Base-by-base conservation (phyloP, 2,113 vertebrate species). In the Trogon melanurus region DNA sequence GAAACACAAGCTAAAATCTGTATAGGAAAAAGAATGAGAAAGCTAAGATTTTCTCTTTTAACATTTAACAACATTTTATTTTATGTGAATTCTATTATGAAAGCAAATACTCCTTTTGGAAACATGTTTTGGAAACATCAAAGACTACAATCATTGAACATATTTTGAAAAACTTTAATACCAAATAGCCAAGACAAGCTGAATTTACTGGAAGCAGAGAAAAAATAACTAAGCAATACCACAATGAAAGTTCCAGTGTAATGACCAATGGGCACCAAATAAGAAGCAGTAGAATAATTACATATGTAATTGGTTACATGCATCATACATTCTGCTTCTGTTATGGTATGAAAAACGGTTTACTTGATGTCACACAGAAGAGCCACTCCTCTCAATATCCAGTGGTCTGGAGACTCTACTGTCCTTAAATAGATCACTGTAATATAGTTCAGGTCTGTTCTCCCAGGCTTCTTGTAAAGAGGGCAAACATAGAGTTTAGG, bases 341-440 rank as follows among this genome's bases (percentile, higher is more conserved):
- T 48, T 32, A 9, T 7, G 36, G 11, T 9, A 25, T 47, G 71
- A 88, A 73, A 87, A 71, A 8, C 22, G 36, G 32, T 78, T 97
- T 94, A 98, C 73, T 98, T 98, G 91, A 98, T 96, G 75, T 98
- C 98, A 96, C 98, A 98, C 79, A 98, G 64, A 30, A 98, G 97
- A 73, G 98, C 98, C 62, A 98, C 98, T 69, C 98, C 98, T 88
- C 98, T 98, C 88, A 98, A 89, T 94, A 98, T 98, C 98, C 98
- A 98, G 72, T 98, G 98, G 82, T 98, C 98, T 6, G 98, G 97
- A 83, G 98, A 82, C 79, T 98, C 61, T 18, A 38, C 57, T 14
- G 98, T 98, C 41, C 86, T 97, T 92, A 98, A 78, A 54, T 97
- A 98, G 11, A 98, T 90, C 30, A 96, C 92, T 10, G 98, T 98